Evolutionary conservation across 2,888 invertebrate genomes (phyloP).

Genomic region (Celastrina argiolus): DNA sequence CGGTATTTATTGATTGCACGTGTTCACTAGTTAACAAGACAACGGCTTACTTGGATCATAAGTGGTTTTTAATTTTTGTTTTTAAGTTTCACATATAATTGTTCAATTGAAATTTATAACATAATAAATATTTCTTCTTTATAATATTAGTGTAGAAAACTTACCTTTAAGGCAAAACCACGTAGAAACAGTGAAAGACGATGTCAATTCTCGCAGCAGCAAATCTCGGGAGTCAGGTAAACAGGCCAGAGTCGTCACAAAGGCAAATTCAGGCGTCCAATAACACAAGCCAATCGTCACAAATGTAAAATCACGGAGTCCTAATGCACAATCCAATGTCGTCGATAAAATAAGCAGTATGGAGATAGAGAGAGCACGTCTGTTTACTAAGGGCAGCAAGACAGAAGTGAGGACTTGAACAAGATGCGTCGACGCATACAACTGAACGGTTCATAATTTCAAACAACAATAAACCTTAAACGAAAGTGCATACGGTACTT

Average conservation of each 20-base stretch:
- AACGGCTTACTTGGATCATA: slow-evolving; percentile 14
- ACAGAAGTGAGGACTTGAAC: no score
- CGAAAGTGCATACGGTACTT: no score
- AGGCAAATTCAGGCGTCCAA: background rate
- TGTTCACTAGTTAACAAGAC: slow-evolving; percentile 21
- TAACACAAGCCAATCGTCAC: no score
- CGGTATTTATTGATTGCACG: slow-evolving; percentile 20
- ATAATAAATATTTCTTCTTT: background rate
- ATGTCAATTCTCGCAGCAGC: background rate
- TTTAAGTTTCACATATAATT: background rate
- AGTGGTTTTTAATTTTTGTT: slow-evolving; percentile 1
- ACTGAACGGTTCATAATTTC: no score
- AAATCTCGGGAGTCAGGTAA: slow-evolving; percentile 22
- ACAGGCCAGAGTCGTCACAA: slow-evolving; percentile 19
- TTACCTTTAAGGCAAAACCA: background rate
- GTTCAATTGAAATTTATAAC: slow-evolving; percentile 6
- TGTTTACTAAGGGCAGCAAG: no score
- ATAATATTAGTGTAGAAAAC: background rate
- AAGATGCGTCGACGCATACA: no score
- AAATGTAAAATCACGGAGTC: no score
- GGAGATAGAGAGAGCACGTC: no score
- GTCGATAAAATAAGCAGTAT: no score
- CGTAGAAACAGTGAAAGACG: background rate
- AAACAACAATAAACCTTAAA: no score
- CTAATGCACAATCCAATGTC: no score